Evolutionary conservation across 2,888 invertebrate species (phyloP).

Genomic region (Neria commutata): DNA sequence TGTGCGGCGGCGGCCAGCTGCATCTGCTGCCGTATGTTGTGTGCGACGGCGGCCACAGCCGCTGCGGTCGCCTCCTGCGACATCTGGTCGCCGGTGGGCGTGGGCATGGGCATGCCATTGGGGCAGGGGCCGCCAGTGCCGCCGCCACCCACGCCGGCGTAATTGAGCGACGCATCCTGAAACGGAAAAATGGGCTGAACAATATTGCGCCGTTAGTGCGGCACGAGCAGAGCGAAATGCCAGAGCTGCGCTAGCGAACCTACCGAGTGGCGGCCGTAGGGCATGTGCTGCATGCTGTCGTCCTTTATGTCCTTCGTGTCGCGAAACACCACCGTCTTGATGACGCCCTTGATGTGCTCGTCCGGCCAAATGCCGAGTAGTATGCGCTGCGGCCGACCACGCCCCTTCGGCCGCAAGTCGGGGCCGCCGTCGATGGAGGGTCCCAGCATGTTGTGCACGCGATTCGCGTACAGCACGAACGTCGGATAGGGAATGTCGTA

Average conservation of each 20-base stretch:
- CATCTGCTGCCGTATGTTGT: constrained; percentile 85
- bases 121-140: constrained; percentile 58
- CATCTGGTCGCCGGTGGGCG: constrained; percentile 62
- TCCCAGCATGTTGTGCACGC: constrained; percentile 92
- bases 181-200: constrained; percentile 65
- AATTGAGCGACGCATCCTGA: constrained; percentile 69
- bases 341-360: constrained; percentile 91
- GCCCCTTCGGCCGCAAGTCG: constrained; percentile 88
- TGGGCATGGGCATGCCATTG: constrained; percentile 64
- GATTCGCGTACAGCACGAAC: constrained; percentile 89
- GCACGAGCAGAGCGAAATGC: constrained; percentile 27
- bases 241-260: constrained; percentile 43
- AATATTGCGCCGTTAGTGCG: constrained; percentile 32
- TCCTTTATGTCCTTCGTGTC: constrained; percentile 84
- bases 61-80: constrained; percentile 79
- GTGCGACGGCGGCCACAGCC: constrained; percentile 85
- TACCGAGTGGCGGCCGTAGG: constrained; percentile 70
- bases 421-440: constrained; percentile 90
- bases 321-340: constrained; percentile 89
- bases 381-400: constrained; percentile 89
- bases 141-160: constrained; percentile 63
- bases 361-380: constrained; percentile 92
- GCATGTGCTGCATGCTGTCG: constrained; percentile 65
- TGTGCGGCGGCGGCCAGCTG: constrained; percentile 69
- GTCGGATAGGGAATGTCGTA: constrained; percentile 95